These are phyloP conservation scores for Coracias cyanogaster DNA, from an alignment of 2,797 vertebrate genomes.

Conservation along the genomic window DNA sequence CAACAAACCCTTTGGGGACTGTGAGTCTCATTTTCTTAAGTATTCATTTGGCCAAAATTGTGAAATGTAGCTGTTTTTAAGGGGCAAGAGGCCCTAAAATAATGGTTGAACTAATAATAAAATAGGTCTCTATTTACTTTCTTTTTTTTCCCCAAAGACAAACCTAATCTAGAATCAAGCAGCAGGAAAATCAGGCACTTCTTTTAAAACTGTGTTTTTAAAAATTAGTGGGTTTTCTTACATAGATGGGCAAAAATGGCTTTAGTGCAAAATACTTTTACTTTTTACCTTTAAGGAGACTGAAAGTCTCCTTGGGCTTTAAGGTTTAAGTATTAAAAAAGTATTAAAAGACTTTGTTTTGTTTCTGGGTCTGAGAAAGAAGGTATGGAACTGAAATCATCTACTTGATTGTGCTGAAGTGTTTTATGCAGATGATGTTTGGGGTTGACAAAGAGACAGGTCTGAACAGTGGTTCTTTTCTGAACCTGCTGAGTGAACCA, in stretches of 20 bases:
- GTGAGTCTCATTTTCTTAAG: constrained; percentile 24
- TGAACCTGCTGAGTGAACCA: not conserved
- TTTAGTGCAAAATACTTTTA: not conserved
- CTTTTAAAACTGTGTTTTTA: not conserved
- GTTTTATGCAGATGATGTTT: not conserved
- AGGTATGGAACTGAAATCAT: not conserved
- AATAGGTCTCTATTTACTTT: not conserved
- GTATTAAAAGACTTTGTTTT: not conserved
- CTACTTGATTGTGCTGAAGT: not conserved
- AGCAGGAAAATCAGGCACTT: not conserved
- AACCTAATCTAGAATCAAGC: not conserved
- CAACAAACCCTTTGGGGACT: constrained; percentile 40
- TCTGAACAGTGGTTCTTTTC: not conserved
- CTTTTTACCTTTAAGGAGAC: not conserved
- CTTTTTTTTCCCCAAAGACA: not conserved
- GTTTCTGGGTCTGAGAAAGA: not conserved
- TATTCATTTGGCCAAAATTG: constrained; percentile 12
- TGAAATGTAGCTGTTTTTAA: not conserved
- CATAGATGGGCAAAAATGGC: not conserved
- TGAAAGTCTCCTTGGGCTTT: not conserved
- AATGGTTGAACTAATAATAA: not conserved
- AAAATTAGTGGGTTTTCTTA: not conserved
- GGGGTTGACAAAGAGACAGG: not conserved
- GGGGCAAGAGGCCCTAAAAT: not conserved
- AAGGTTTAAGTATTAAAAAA: not conserved